Evolutionary conservation across 2,888 invertebrate genomes (phyloP).

Genomic region (Ormyrus nitidulus): DNA sequence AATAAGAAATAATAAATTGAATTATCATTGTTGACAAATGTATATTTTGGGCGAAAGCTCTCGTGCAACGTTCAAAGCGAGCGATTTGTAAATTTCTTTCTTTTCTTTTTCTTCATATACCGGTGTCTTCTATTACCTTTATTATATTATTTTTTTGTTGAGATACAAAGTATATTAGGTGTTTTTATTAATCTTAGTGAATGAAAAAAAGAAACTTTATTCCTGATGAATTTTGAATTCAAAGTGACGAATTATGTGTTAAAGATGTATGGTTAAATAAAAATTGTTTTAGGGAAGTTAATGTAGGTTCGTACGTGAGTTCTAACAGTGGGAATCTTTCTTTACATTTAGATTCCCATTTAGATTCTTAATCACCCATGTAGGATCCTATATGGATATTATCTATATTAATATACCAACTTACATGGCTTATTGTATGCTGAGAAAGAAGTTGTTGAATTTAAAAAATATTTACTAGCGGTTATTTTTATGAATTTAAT

Average conservation of each 20-base stretch:
- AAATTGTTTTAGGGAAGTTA: slow-evolving; percentile 39
- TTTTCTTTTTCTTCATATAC: slow-evolving; percentile 30
- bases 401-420: slow-evolving; percentile 34
- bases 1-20: slow-evolving; percentile 24
- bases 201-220: slow-evolving; percentile 2
- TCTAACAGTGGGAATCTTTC: slow-evolving; percentile 14
- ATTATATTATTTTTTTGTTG: slow-evolving; percentile 31
- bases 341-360: slow-evolving; percentile 1
- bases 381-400: slow-evolving; percentile 32
- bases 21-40: slow-evolving; percentile 56
- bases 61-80: slow-evolving; percentile 43
- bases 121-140: slow-evolving; percentile 24
- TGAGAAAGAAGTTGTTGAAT: slow-evolving; percentile 23
- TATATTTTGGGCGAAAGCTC: slow-evolving; percentile 37
- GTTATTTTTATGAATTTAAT: slow-evolving; percentile 21
- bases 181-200: slow-evolving; percentile 49
- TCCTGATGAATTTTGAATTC: slow-evolving; percentile 17
- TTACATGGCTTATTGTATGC: slow-evolving; percentile 32
- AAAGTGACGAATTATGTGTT: slow-evolving; percentile 10
- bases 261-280: slow-evolving; percentile 1
- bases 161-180: slow-evolving; percentile 43
- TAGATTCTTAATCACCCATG: slow-evolving; percentile 24
- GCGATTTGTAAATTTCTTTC: slow-evolving; percentile 53
- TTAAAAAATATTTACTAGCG: background rate
- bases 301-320: slow-evolving; percentile 27